phyloP scores from a whole-genome alignment of 2,888 invertebrate species.

The Zygaena filipendulae region DNA sequence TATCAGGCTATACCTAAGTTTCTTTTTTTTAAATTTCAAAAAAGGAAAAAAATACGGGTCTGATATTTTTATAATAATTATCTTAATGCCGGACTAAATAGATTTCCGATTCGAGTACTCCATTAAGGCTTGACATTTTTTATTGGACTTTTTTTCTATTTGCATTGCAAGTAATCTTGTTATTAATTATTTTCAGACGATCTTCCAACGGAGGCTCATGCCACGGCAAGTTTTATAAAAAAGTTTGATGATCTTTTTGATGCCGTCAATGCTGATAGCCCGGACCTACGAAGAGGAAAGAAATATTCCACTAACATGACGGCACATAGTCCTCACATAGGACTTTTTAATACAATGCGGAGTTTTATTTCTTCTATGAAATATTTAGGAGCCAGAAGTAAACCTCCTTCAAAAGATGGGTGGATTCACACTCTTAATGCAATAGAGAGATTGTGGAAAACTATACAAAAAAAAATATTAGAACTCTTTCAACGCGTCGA shows the following conservation, averaged over 20 bases:
- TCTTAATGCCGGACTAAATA: no score
- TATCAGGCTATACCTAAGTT: no score
- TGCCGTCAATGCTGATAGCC: conserved; percentile 10
- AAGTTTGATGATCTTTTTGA: conserved; percentile 18
- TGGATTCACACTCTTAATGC: conserved; percentile 20
- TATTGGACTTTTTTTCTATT: conserved; percentile 1
- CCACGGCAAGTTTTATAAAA: conserved; percentile 13
- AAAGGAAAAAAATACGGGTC: no score
- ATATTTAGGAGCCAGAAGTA: conserved; percentile 13
- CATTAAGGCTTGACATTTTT: no score
- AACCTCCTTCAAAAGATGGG: conserved; percentile 19
- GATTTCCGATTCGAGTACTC: no score
- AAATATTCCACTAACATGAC: conserved; percentile 11
- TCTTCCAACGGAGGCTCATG: conserved; percentile 12
- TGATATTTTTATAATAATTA: no score
- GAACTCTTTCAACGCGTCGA: conserved; percentile 9
- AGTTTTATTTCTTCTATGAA: conserved; percentile 10
- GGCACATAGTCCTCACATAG: conserved; percentile 6
- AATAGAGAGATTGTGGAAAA: conserved; percentile 12
- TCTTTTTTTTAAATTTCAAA: no score
- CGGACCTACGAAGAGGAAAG: conserved; percentile 15
- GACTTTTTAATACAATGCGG: conserved; percentile 13
- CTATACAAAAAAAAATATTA: no score
- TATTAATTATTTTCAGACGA: conserved; percentile 15
- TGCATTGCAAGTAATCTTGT: conserved; percentile 4